Base-by-base conservation (phyloP, 2,113 vertebrate genomes). In the Herpailurus yagouaroundi region DNA sequence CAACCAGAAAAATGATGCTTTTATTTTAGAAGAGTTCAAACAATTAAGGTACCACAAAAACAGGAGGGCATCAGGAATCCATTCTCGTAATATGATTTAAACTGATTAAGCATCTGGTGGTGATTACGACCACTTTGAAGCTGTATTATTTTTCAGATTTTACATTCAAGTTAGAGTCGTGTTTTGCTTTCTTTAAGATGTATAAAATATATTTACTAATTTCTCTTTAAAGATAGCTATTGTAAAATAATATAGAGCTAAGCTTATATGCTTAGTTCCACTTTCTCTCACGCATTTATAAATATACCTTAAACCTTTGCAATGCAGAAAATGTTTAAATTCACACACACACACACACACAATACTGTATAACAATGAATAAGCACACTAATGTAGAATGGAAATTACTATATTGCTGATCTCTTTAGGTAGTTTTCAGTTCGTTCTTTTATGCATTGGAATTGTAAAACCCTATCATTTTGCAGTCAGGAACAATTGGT, bases 81-180 rank as follows among this genome's bases (percentile, higher is more conserved):
- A 76, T 94, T 96, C 88, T 96, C 90, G n/a, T 60, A 88, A 92
- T 82, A 85, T 45, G 38, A 92, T 97, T 96, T 82, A 60, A 96
- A 91, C 76, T 96, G 68, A 96, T 91, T 94, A 92, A 94, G 27
- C 91, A 79, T 92, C 87, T 97, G 93, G 21, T 73, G 9, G 66
- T 96, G 88, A 95, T 96, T 96, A 94, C 96, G 36, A 50, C 60
- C 29, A 93, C 71, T 97, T 96, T 97, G 71, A 97, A 96, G 21
- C 36, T 95, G 36, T 55, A 29, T 83, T 80, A n/a, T 52, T 95
- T 95, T 96, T 98, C 52, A 89, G 57, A 92, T 88, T 96, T 96
- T 89, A 38, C 15, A 48, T 96, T 94, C n/a, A 63, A 76, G 41
- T 71, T 94, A 85, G 23, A 50, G 13, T 95, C 13, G 27, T 48